Base-by-base conservation (phyloP, 2,113 vertebrate species). In the Stigmatopora nigra region DNA sequence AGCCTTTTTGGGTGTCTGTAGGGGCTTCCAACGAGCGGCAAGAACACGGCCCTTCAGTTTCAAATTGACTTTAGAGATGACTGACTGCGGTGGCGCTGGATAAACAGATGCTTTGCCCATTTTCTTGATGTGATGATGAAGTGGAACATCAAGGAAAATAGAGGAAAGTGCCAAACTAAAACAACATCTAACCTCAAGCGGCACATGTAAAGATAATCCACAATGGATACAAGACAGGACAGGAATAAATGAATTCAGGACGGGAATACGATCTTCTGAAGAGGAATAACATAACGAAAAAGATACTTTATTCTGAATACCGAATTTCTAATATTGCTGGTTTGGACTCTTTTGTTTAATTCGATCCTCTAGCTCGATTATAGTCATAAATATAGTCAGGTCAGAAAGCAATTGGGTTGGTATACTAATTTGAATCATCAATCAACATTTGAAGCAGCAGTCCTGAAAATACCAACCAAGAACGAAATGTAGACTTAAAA, bases 41-140 rank as follows among this genome's bases (percentile, higher is more conserved):
- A 75, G 67, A 84, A 84, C 70, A 89, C 87, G 82, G 88, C 85
- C 90, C 91, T 91, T 92, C 88, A 87, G 83, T 67, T 86, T 76
- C 80, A 80, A 86, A 88, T 79, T 84, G 88, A 90, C 88, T 92
- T 86, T 89, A 85, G 84, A 91, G 88, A 88, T 88, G 87, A 86
- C 87, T 88, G 87, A 85, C 88, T 88, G 84, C 73, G 82, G 82
- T 79, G 90, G 86, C 75, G 68, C 64, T 38, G 58, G 65, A 72
- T 70, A 84, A 85, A 83, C 68, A 80, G 60, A 63, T 76, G 60
- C 73, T 59, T 53, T 52, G 57, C 70, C 73, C 76, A 84, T 77
- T 70, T 77, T 64, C 73, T 75, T 57, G 75, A 75, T 68, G 76
- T 58, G 52, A 35, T 25, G 61, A 78, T 63, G 68, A 69, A 63